Base-by-base conservation (phyloP, 2,113 vertebrate species). In the Syngnathoides biaculeatus region DNA sequence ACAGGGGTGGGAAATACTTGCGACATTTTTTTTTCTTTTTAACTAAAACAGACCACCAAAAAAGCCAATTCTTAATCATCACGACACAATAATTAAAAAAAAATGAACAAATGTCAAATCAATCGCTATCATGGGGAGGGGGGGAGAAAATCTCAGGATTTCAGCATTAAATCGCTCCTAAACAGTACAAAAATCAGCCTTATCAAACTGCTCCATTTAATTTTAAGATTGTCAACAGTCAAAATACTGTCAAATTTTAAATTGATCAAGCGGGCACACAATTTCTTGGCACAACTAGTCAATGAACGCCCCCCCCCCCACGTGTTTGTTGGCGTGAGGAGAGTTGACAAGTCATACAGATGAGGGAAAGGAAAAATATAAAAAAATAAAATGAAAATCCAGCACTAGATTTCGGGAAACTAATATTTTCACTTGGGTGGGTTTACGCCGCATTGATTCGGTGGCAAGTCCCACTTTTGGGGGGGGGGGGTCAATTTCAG, bases 401-500 rank as follows among this genome's bases (percentile, higher is more conserved):
- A 92, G 87, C 84, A 88, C 88, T 77, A 81, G 79, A 89, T 81
- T 76, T 83, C 71, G 64, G 74, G 68, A 75, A 74, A 80, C 68
- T 67, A 75, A 10, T 39, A 67, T 85, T 86, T 83, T 79, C 68
- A 71, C 86, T 77, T 73, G 65, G 24, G 26, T 74, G 74, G 88
- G 70, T 78, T 85, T 15, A 58, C 56, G 30, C 12, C 7, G 27
- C 30, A 4, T 69, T 84, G 73, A 59, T 45, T 4, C 17, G 17
- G 45, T 47, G 45, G 19, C 45, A 1, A 47, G 17, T 47, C 1
- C 4, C 15, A 7, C 45, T 11, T 42, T 42, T 42, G 12, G 1
- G 12, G 40, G 30, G 12, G 1, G 12, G 40, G 30, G 30, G 2
- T 42, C 40, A 11, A 42, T 11, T 42, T 11, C 10, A 42, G 40